Evolutionary conservation across 2,113 vertebrate species (phyloP), one percentile per base, ranked within the genome.

Genomic region (Paramormyrops kingsleyae): DNA sequence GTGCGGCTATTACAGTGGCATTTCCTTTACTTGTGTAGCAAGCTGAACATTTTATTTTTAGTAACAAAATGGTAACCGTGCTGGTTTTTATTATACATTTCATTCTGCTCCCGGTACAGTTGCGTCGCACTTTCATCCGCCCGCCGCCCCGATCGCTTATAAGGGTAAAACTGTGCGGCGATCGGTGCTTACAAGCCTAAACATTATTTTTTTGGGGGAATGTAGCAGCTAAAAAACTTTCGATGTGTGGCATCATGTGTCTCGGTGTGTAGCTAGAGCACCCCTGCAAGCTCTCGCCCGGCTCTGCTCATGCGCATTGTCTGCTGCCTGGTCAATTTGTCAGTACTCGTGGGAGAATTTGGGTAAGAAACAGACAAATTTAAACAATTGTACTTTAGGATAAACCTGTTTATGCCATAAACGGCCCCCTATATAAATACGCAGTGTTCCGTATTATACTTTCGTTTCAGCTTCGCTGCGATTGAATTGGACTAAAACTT

Each of bases 271-370:
- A 92, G 92, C 91, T 35, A 84, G 66, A 87, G 87, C 86, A 88
- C 35, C 83, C 80, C 89, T 87, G 83, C 89, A 87, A 89, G 87
- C 88, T 89, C 89, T 89, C 89, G 91, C 92, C 35, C 74, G 74
- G 74, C 15, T 83, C 56, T 80, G 92, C 93, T 87, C 93, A 92
- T 93, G 93, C 93, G 93, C 93, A 92, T 62, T 92, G 91, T 88
- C 91, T 85, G 89, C 91, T 89, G 92, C 92, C 93, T 93, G 92
- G 89, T 90, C 92, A 91, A 93, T 92, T 92, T 92, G 91, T 93
- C 91, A 92, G 91, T 92, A 93, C 92, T 94, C 92, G 93, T 94
- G 93, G 93, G 93, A 94, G 93, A 94, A 94, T 93, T 94, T 92
- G 90, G 93, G 93, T 94, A 94, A 94, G 93, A 93, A 92, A 92